A percentile compares a stretch with the other conserved stretches of the same genome.
phyloP scores from a whole-genome alignment of 2,797 vertebrate genomes.

The Uromys caudimaculatus region DNA sequence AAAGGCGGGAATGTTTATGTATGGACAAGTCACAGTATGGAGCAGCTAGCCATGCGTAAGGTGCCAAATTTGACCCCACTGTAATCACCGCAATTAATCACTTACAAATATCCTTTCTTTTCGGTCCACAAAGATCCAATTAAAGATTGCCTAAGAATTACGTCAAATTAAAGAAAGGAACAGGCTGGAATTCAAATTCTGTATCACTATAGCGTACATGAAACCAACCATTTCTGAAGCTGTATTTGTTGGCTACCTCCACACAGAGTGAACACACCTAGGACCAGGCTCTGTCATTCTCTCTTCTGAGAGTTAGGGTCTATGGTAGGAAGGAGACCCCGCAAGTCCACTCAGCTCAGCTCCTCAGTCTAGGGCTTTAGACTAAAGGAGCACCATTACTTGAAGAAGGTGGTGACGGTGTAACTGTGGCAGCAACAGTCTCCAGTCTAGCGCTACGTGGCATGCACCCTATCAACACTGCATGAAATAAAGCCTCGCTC shows the following conservation, averaged over 20 bases:
- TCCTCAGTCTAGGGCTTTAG: neutral
- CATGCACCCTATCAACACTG: neutral
- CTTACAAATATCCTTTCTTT: constrained; percentile 93
- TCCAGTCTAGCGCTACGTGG: neutral
- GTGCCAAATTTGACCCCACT: constrained; percentile 85
- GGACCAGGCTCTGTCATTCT: neutral
- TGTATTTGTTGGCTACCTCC: neutral
- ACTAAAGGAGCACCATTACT: neutral
- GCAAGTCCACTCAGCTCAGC: neutral
- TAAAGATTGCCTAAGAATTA: constrained; percentile 86
- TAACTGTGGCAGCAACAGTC: neutral
- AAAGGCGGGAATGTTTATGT: constrained; percentile 77
- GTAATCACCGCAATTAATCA: constrained; percentile 87
- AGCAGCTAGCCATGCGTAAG: constrained; percentile 87
- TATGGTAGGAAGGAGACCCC: neutral
- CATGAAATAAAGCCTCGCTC: neutral
- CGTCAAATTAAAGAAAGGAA: constrained; percentile 86
- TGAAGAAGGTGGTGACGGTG: neutral
- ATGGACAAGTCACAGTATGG: constrained; percentile 92
- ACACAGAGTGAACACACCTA: neutral
- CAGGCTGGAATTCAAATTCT: constrained; percentile 79
- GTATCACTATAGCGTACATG: neutral
- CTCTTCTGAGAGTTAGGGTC: neutral
- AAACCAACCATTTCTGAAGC: constrained; percentile 58
- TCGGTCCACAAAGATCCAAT: constrained; percentile 92